Evolutionary conservation across 2,888 invertebrate genomes (phyloP), one percentile per base, ranked within the genome.

Genomic region (Agrotis segetum): DNA sequence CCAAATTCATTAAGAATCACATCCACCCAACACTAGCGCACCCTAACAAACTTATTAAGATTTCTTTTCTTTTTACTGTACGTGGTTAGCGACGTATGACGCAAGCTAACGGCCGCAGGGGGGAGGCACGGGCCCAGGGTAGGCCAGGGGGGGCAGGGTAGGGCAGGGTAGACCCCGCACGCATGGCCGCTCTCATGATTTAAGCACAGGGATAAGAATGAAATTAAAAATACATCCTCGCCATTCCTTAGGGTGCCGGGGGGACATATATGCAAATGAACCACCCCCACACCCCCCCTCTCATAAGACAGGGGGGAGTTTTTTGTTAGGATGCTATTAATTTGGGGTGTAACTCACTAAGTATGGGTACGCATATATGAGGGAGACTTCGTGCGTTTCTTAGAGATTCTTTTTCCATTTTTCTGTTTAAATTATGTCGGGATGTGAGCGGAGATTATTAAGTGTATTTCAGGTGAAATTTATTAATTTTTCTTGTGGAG

Each of bases 1-100:
- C 21, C 0, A 21, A 59, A 73, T 79, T 84, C 24, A 77, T 82
- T 78, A 83, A 65, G 59, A 58, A 87, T 75, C 89, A n/a, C 84
- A 87, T 95, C 95, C 94, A 91, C 82, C 79, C 69, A 78, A 87
- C 63, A 24, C 90, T 87, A 89, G 82, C 94, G 90, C 92, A 89
- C 95, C 95, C 95, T 96, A 95, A 96, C 96, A 95, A 96, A 96
- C 96, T 96, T 96, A 96, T 96, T 96, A 96, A 96, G 96, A 96
- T 95, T 96, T 96, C 96, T 95, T 96, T 96, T 96, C 96, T 96
- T 96, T 96, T 94, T 95, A 93, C 95, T 92, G 94, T 94, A 95
- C 96, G 96, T 93, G 96, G 96, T 96, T 95, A 96, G 95, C 96
- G 96, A 96, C 95, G 96, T 96, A 96, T 96, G 96, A 96, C 96